Conservation (phyloP, 2,888 invertebrate species). For the Drosophila demipolita region DNA sequence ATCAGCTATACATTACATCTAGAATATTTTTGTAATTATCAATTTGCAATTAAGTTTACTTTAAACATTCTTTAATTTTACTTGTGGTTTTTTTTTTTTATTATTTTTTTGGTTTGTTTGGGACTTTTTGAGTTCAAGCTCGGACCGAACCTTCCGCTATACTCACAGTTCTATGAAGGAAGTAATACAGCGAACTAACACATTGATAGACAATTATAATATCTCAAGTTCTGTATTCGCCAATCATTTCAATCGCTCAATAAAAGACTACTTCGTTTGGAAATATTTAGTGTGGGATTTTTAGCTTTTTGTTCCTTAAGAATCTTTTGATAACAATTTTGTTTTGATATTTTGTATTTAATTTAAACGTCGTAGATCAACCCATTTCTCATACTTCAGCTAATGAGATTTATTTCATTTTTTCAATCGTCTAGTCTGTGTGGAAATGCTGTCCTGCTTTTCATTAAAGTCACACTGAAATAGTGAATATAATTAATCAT, state of each 20-base stretch:
- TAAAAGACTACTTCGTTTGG: slow-evolving; percentile 13
- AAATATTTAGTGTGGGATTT: slow-evolving; percentile 17
- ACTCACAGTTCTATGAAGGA: slow-evolving; percentile 31
- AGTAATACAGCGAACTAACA: slow-evolving; percentile 33
- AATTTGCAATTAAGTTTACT: slow-evolving; percentile 35
- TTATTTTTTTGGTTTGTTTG: slow-evolving; percentile 10
- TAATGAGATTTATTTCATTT: slow-evolving; percentile 11
- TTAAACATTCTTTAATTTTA: slow-evolving; percentile 17
- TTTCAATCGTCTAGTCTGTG: slow-evolving; percentile 11
- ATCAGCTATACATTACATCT: slow-evolving; percentile 70
- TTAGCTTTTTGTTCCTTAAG: slow-evolving; percentile 10
- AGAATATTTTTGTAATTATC: slow-evolving; percentile 54
- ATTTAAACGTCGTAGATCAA: slow-evolving; percentile 8
- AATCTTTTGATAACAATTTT: slow-evolving; percentile 42
- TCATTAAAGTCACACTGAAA: slow-evolving; percentile 55
- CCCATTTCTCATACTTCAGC: slow-evolving; percentile 12
- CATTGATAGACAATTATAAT: slow-evolving; percentile 48
- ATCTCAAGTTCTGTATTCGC: slow-evolving; percentile 34
- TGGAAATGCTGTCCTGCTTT: slow-evolving; percentile 10
- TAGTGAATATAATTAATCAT: slow-evolving; percentile 43
- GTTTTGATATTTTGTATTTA: slow-evolving; percentile 43
- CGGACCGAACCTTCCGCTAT: neutral
- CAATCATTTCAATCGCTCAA: slow-evolving; percentile 20
- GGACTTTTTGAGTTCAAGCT: slow-evolving; percentile 11
- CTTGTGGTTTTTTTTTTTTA: slow-evolving; percentile 5